These are phyloP conservation scores for Eonycteris spelaea DNA, from an alignment of 2,113 vertebrate genomes.

Conservation along the genomic window DNA sequence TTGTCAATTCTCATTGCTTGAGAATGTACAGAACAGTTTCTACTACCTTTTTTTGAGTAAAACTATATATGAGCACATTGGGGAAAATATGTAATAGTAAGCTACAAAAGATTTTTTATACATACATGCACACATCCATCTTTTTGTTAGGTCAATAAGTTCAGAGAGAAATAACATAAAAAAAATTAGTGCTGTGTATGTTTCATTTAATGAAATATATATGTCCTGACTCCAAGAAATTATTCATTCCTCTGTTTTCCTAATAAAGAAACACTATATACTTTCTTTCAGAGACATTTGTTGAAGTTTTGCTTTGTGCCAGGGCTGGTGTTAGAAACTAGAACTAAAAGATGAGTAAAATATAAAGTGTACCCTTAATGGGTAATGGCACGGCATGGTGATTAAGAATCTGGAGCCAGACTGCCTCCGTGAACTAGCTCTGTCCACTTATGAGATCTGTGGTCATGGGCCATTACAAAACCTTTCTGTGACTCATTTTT, in stretches of 20 bases:
- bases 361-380: neutral
- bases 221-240: neutral
- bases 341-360: neutral
- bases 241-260: neutral
- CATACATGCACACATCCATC: neutral
- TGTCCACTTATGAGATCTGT: neutral
- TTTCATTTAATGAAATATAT: conserved; percentile 20
- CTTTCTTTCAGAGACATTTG: neutral
- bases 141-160: conserved; percentile 19
- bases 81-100: neutral
- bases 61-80: neutral
- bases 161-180: conserved; percentile 23
- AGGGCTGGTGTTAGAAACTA: neutral
- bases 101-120: neutral
- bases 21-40: neutral
- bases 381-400: neutral
- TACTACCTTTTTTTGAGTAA: no score
- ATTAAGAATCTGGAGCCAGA: neutral
- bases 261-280: neutral
- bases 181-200: neutral
- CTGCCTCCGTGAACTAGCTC: neutral
- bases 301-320: neutral
- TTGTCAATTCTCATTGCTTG: neutral
- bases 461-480: neutral
- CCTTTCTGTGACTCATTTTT: neutral